Conservation (phyloP, 2,113 vertebrate species). For the Cheirogaleus medius region DNA sequence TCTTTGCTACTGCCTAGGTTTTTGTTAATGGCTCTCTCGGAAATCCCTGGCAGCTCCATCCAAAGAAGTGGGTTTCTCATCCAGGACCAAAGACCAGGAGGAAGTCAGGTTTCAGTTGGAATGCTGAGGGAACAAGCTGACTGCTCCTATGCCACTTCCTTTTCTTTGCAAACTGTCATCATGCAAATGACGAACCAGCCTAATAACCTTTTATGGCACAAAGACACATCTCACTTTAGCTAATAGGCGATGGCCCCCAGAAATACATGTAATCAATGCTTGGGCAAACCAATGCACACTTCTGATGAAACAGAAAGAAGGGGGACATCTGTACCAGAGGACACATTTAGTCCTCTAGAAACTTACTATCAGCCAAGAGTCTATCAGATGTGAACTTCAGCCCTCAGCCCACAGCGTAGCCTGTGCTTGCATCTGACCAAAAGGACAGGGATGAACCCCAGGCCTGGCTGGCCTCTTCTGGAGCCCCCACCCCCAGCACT, state of each 20-base stretch:
- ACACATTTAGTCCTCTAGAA: neutral
- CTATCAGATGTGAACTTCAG: neutral
- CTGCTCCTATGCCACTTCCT: neutral
- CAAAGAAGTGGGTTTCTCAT: neutral
- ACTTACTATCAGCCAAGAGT: neutral
- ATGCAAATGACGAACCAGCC: neutral
- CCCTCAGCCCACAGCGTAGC: neutral
- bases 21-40: constrained; percentile 58
- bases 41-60: neutral
- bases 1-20: neutral
- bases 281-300: neutral
- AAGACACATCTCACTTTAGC: neutral
- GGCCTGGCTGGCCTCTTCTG: neutral
- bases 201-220: neutral
- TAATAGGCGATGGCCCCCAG: neutral
- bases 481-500: neutral
- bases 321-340: neutral
- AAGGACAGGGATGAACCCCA: neutral
- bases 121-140: neutral
- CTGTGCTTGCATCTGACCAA: neutral
- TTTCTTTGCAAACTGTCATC: neutral
- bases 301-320: neutral
- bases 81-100: neutral
- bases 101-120: neutral
- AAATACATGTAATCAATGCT: neutral